Percentiles rank a stretch among this genome's conserved stretches.
Evolutionary conservation across 2,797 vertebrate species (phyloP).

Genomic region (Argyrosomus regius): DNA sequence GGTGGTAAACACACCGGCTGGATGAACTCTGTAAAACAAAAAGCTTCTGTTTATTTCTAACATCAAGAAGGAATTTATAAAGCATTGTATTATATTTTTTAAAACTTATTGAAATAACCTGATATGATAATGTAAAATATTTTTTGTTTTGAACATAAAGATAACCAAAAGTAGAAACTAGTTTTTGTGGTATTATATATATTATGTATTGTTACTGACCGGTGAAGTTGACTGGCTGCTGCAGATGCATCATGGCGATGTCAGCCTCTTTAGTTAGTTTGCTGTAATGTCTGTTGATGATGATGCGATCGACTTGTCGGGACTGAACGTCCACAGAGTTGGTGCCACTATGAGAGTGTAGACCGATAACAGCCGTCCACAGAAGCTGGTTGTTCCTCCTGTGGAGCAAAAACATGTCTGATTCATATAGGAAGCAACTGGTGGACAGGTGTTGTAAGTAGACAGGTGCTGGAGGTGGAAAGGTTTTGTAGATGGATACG

Average conservation of each 20-base stretch:
- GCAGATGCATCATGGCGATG: slow-evolving; percentile 92
- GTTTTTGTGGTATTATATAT: background rate
- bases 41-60: too few species aligned
- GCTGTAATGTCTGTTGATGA: slow-evolving; percentile 90
- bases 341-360: slow-evolving; percentile 80
- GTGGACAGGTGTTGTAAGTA: too few species aligned
- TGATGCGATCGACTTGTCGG: slow-evolving; percentile 83
- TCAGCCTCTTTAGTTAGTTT: slow-evolving; percentile 88
- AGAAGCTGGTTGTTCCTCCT: slow-evolving; percentile 89
- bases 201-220: slow-evolving; percentile 74
- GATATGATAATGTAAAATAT: too few species aligned
- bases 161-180: too few species aligned
- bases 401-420: background rate
- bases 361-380: slow-evolving; percentile 87
- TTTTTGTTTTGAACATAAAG: too few species aligned
- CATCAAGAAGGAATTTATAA: too few species aligned
- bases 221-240: slow-evolving; percentile 87
- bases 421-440: too few species aligned
- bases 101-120: too few species aligned
- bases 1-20: slow-evolving; percentile 92
- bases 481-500: background rate
- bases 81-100: too few species aligned
- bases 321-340: slow-evolving; percentile 74
- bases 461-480: too few species aligned
- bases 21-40: slow-evolving; percentile 58